Evolutionary conservation across 2,113 vertebrate genomes (phyloP).

Genomic region (Alligator mississippiensis): DNA sequence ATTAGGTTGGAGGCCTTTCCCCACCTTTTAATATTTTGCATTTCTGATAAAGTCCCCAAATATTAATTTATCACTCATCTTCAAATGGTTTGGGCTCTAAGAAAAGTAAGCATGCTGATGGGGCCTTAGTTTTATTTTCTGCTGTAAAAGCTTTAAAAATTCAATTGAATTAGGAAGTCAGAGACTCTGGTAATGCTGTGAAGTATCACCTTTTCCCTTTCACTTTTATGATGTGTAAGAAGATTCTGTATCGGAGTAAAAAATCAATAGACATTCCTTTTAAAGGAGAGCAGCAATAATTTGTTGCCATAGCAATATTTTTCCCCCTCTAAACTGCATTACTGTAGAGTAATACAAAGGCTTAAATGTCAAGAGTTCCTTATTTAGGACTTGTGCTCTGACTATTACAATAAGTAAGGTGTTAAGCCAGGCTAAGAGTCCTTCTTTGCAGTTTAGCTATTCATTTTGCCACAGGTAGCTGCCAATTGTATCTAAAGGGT

Average conservation of each 20-base stretch:
- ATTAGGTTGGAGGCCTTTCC: not conserved
- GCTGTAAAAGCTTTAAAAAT: not conserved
- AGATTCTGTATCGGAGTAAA: not conserved
- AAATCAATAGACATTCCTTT: constrained; percentile 41
- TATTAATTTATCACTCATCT: not conserved
- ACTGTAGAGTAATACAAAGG: constrained; percentile 28
- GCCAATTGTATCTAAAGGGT: not conserved
- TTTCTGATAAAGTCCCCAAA: not conserved
- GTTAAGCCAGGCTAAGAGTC: not conserved
- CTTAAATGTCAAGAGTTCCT: constrained; percentile 40
- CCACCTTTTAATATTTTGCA: not conserved
- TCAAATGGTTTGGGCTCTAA: not conserved
- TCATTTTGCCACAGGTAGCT: not conserved
- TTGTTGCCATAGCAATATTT: constrained; percentile 62
- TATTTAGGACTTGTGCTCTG: constrained; percentile 30
- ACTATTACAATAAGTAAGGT: not conserved
- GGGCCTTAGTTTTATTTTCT: not conserved
- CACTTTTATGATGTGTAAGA: constrained; percentile 6
- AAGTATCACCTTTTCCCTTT: constrained; percentile 19
- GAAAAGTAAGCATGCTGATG: not conserved
- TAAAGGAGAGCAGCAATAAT: constrained; percentile 41
- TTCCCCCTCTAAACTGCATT: not conserved
- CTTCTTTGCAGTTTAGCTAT: not conserved
- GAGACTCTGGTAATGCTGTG: not conserved
- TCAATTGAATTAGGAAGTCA: not conserved